Base-by-base conservation (phyloP, 2,797 vertebrate genomes). In the Sebastes nivosus region DNA sequence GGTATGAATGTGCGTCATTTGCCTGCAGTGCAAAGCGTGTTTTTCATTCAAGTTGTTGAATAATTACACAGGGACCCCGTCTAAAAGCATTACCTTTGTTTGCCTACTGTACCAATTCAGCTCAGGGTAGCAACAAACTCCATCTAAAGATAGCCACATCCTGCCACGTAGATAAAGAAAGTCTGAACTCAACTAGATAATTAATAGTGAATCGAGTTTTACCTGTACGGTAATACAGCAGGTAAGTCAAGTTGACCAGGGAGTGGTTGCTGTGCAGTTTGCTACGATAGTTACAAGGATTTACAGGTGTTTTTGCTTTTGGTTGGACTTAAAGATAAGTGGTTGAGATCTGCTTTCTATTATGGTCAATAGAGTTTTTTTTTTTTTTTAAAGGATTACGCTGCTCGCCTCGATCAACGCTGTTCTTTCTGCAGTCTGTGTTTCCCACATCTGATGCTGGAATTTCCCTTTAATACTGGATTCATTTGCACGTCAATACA, bases 1-100 rank as follows among this genome's bases (percentile, higher is more conserved):
- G 9, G 76, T 50, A 3, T 79, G 38, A 77, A 68, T 79, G 75
- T 76, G 50, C 16, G 5, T 84, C 78, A 77, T 46, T 69, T 29
- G 36, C 50, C 75, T 75, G 72, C 69, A 84, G 59, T 58, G n/a
- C 61, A 78, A 68, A 64, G 32, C 58, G 6, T 64, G 72, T 83
- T 82, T 78, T 77, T 78, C 24, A 18, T 67, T 82, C 42, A 69
- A 24, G 14, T 58, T 61, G 50, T 67, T 85, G 71, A 83, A 82
- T 82, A 75, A 85, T 88, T 85, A 69, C 79, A 64, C 14, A 68
- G 34, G 27, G 67, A 67, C 50, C 12, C n/a, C 79, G 64, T 77
- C 67, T 67, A 30, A 85, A 75, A 83, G 34, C 67, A 69, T 58
- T 60, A 64, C 54, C 22, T 73, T 13, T 59, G 20, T 75, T 77